These are phyloP conservation scores for Andinoacara biseriatus DNA, from an alignment of 2,113 vertebrate species.

Conservation along the genomic window DNA sequence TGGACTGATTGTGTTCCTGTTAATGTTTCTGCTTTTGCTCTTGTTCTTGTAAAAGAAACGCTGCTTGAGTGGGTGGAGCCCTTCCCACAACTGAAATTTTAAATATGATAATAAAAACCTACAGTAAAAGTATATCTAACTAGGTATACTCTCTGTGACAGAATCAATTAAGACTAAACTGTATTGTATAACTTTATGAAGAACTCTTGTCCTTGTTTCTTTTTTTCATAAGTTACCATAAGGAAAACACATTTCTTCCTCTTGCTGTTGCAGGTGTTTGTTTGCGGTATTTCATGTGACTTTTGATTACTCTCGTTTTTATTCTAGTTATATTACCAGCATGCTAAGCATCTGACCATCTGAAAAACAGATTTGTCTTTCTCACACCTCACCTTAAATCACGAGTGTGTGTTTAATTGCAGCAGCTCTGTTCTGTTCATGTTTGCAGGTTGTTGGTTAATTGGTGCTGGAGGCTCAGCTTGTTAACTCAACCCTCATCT, in stretches of 20 bases:
- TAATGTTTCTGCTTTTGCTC: background rate
- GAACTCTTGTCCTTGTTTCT: background rate
- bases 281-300: background rate
- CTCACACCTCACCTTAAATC: constrained; percentile 20
- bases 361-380: constrained; percentile 6
- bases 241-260: background rate
- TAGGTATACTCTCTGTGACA: background rate
- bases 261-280: background rate
- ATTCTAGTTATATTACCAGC: background rate
- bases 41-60: background rate
- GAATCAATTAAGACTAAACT: background rate
- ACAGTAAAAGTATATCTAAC: background rate
- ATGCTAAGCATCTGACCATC: constrained; percentile 2
- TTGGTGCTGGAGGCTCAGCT: constrained; percentile 58
- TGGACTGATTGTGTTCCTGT: background rate
- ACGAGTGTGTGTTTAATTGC: constrained; percentile 53
- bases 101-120: background rate
- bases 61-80: background rate
- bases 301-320: background rate
- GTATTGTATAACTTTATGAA: too few species aligned
- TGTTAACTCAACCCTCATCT: constrained; percentile 55
- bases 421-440: constrained; percentile 36
- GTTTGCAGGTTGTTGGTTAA: constrained; percentile 57
- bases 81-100: background rate
- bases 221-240: background rate